phyloP scores from a whole-genome alignment of 2,888 invertebrate species.

The Nipponacmea schrenckii region DNA sequence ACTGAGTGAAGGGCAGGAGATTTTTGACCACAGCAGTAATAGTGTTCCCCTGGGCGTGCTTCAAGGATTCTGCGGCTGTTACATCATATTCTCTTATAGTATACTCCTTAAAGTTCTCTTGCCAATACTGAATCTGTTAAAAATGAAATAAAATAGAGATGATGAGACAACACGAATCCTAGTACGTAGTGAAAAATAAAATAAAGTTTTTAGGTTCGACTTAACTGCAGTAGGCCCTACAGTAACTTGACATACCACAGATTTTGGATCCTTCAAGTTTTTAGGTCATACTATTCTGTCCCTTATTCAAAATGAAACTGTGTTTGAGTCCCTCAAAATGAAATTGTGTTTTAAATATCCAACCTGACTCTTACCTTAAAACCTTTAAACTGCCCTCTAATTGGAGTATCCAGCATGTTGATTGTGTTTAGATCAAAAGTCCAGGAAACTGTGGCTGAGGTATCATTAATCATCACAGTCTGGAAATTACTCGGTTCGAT shows the following conservation, averaged over 20 bases:
- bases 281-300: too few relatives aligned
- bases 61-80: slow-evolving; percentile 29
- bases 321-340: too few relatives aligned
- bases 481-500: slow-evolving; percentile 33
- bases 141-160: background rate
- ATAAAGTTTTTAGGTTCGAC: too few relatives aligned
- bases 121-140: slow-evolving; percentile 88
- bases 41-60: slow-evolving; percentile 25
- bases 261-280: too few relatives aligned
- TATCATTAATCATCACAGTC: slow-evolving; percentile 33
- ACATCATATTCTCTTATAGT: slow-evolving; percentile 51
- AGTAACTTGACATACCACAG: too few relatives aligned
- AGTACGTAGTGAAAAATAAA: too few relatives aligned
- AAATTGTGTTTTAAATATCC: too few relatives aligned
- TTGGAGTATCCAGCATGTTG: slow-evolving; percentile 32
- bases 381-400: slow-evolving; percentile 62
- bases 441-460: slow-evolving; percentile 51
- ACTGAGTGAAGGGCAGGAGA: slow-evolving; percentile 70
- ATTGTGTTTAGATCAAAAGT: slow-evolving; percentile 42
- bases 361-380: slow-evolving; percentile 55
- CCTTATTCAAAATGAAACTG: too few relatives aligned
- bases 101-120: slow-evolving; percentile 74
- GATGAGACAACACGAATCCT: too few relatives aligned
- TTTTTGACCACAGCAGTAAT: slow-evolving; percentile 37
- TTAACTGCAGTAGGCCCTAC: too few relatives aligned